These are phyloP conservation scores for Odontocerum albicorne DNA, from an alignment of 2,888 invertebrate genomes.

Conservation along the genomic window DNA sequence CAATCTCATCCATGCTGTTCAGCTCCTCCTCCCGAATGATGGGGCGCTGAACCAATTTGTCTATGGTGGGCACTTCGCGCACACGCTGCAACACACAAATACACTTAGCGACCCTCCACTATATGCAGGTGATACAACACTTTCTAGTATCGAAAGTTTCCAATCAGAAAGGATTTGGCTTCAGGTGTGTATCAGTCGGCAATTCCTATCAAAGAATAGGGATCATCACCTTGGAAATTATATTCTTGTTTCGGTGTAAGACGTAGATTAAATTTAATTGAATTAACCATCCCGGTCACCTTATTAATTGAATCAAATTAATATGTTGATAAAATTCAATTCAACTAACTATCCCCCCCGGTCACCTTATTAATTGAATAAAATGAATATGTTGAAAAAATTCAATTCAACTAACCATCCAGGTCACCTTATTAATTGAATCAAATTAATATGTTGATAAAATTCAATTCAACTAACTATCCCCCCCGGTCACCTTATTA, in stretches of 20 bases:
- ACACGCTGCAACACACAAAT: slow-evolving; percentile 22
- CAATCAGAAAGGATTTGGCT: slow-evolving; percentile 15
- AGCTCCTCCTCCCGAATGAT: slow-evolving; percentile 93
- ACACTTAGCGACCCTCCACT: neutral
- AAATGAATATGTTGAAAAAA: too few relatives aligned
- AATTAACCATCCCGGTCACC: too few relatives aligned
- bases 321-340: too few relatives aligned
- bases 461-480: too few relatives aligned
- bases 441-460: too few relatives aligned
- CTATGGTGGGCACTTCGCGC: slow-evolving; percentile 53
- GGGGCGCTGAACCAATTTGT: slow-evolving; percentile 71
- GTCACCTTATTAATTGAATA: too few relatives aligned
- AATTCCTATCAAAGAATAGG: slow-evolving; percentile 38
- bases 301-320: too few relatives aligned
- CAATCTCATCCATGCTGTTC: slow-evolving; percentile 88
- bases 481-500: too few relatives aligned
- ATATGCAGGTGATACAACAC: neutral
- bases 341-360: too few relatives aligned
- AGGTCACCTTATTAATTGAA: too few relatives aligned
- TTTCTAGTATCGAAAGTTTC: too few relatives aligned
- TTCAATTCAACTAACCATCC: too few relatives aligned
- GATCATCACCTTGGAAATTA: slow-evolving; percentile 37
- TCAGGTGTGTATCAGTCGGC: slow-evolving; percentile 36
- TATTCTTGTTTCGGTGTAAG: neutral
- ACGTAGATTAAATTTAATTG: neutral